These are phyloP conservation scores for Pseudomyrmex pallidus DNA, from an alignment of 1,140 invertebrate genomes.

Conservation along the genomic window DNA sequence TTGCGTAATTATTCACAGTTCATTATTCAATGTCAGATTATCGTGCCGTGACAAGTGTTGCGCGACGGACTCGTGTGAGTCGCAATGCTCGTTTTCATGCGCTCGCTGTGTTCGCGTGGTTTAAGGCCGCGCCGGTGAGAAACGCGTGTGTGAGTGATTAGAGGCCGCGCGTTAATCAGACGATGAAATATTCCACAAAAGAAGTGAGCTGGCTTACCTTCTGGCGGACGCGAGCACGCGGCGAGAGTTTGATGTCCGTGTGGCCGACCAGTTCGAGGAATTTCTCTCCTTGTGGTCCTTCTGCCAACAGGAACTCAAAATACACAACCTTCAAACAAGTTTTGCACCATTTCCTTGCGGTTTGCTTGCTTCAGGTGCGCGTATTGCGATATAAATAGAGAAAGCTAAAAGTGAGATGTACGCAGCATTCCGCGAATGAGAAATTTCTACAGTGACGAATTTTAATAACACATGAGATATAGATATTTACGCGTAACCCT, in stretches of 20 bases:
- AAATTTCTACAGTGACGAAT: not conserved
- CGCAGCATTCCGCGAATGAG: not conserved
- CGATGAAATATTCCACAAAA: conserved; percentile 77
- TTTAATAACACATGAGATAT: not conserved
- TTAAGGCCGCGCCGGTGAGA: conserved; percentile 54
- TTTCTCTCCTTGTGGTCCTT: conserved; percentile 28
- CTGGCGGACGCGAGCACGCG: conserved; percentile 42
- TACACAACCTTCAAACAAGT: conserved; percentile 43
- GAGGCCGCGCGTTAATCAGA: conserved; percentile 76
- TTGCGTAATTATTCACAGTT: conserved; percentile 71
- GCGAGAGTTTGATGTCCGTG: conserved; percentile 33
- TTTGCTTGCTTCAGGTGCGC: not conserved
- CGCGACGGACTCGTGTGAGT: conserved; percentile 49
- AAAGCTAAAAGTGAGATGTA: not conserved
- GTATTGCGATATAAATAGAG: not conserved
- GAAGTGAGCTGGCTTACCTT: conserved; percentile 58
- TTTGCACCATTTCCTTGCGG: conserved; percentile 41
- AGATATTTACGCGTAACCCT: no score
- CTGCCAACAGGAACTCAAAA: conserved; percentile 43
- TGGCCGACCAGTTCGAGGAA: conserved; percentile 65
- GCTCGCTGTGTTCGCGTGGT: conserved; percentile 53
- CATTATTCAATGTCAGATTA: conserved; percentile 71
- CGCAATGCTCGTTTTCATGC: conserved; percentile 5
- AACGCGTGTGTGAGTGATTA: conserved; percentile 75
- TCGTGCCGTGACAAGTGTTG: conserved; percentile 67